phyloP scores from a whole-genome alignment of 2,113 vertebrate genomes.

The Siniperca knerii region DNA sequence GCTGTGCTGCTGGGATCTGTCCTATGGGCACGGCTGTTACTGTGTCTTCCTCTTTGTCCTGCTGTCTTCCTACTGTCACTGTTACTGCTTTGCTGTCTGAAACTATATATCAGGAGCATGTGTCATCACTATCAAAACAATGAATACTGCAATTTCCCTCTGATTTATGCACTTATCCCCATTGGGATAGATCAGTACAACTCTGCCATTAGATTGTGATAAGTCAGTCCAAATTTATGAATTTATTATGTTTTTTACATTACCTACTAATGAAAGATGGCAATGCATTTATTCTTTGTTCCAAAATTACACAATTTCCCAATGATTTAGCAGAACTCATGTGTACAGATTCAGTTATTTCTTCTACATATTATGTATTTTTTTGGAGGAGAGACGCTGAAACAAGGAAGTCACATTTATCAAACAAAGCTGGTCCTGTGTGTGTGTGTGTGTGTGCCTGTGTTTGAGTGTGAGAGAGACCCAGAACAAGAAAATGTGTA shows the following conservation, averaged over 20 bases:
- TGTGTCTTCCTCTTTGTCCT: slow-evolving; percentile 70
- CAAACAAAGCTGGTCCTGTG: slow-evolving; percentile 3
- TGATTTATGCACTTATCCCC: not conserved
- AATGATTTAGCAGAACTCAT: not conserved
- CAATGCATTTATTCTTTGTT: not conserved
- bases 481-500: not conserved
- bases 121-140: slow-evolving; percentile 7
- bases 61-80: slow-evolving; percentile 71
- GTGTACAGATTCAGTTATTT: not conserved
- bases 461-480: slow-evolving; percentile 5
- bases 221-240: slow-evolving; percentile 3
- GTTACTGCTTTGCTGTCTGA: slow-evolving; percentile 70
- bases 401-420: slow-evolving; percentile 2
- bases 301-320: not conserved
- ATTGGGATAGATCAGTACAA: not conserved
- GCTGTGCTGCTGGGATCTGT: slow-evolving; percentile 75
- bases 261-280: not conserved
- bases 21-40: slow-evolving; percentile 58
- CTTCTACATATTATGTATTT: not conserved
- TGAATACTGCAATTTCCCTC: not conserved
- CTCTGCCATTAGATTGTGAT: slow-evolving; percentile 1
- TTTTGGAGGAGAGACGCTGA: not conserved
- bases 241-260: not conserved
- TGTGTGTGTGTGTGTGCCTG: slow-evolving; percentile 30
- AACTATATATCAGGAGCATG: slow-evolving; percentile 14